phyloP scores from a whole-genome alignment of 2,113 vertebrate species.

The Microtus montanus region DNA sequence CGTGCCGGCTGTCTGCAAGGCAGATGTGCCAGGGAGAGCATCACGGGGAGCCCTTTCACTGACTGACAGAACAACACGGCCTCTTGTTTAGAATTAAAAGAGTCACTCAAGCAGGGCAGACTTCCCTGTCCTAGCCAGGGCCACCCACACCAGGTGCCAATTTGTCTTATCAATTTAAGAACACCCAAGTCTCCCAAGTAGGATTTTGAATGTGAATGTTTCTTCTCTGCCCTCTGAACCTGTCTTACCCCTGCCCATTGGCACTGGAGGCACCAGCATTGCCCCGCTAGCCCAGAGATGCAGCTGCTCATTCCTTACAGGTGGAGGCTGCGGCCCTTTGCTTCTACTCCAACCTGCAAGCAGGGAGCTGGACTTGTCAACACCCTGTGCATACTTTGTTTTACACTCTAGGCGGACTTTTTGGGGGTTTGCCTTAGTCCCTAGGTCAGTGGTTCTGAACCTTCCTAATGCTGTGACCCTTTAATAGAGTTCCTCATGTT shows the following conservation, averaged over 20 bases:
- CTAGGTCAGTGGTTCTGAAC: background rate
- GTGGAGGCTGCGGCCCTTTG: too few species aligned
- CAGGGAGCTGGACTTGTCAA: background rate
- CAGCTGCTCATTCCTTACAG: background rate
- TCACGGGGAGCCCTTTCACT: accelerated
- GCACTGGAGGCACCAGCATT: accelerated
- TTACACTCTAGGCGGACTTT: background rate
- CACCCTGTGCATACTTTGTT: background rate
- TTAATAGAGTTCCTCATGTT: background rate
- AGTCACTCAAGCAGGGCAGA: background rate
- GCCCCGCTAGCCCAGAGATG: background rate
- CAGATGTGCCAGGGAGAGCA: accelerated
- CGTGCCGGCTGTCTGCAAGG: background rate
- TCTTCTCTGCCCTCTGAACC: accelerated
- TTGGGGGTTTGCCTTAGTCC: background rate
- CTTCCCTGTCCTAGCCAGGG: background rate
- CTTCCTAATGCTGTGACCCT: background rate
- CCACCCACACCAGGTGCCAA: background rate
- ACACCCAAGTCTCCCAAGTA: background rate
- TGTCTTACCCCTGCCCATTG: background rate
- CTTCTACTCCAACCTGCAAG: background rate
- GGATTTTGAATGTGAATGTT: too few species aligned
- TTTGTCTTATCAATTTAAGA: background rate
- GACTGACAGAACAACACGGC: background rate
- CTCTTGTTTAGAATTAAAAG: too few species aligned